These are phyloP conservation scores for Macroteleia sp. DNA, from an alignment of 2,888 invertebrate genomes.

Conservation along the genomic window DNA sequence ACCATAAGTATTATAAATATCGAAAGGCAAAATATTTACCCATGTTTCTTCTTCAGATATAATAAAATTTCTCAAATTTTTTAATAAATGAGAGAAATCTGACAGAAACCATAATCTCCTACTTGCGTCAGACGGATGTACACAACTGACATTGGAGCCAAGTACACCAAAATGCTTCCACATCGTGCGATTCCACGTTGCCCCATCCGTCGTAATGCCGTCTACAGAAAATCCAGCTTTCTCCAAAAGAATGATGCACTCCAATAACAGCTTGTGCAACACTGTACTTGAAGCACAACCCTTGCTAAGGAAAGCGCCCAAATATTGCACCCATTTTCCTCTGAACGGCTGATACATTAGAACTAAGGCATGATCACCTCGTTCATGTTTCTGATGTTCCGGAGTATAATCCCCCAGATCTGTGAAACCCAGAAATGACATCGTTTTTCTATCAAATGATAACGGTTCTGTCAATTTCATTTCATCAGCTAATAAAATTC, in stretches of 20 bases:
- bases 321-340: constrained; percentile 67
- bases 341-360: constrained; percentile 68
- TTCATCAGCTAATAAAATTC: too few relatives aligned
- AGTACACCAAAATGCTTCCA: constrained; percentile 21
- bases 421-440: too few relatives aligned
- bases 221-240: constrained; percentile 63
- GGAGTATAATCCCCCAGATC: background rate
- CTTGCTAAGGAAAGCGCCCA: constrained; percentile 69
- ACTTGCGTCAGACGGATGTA: background rate
- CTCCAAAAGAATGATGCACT: constrained; percentile 67
- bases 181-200: constrained; percentile 60
- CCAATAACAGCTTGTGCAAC: constrained; percentile 66
- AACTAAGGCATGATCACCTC: constrained; percentile 71
- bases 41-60: background rate
- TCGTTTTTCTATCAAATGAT: too few relatives aligned
- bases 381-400: constrained; percentile 39
- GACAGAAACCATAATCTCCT: background rate
- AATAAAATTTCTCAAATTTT: constrained; percentile 19
- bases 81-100: constrained; percentile 44
- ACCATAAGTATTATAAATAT: too few relatives aligned
- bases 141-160: background rate
- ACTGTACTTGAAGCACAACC: constrained; percentile 64
- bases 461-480: too few relatives aligned
- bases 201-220: constrained; percentile 65
- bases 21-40: background rate